Conservation (phyloP, 2,888 invertebrate species). For the Tetheella fluctuosa region DNA sequence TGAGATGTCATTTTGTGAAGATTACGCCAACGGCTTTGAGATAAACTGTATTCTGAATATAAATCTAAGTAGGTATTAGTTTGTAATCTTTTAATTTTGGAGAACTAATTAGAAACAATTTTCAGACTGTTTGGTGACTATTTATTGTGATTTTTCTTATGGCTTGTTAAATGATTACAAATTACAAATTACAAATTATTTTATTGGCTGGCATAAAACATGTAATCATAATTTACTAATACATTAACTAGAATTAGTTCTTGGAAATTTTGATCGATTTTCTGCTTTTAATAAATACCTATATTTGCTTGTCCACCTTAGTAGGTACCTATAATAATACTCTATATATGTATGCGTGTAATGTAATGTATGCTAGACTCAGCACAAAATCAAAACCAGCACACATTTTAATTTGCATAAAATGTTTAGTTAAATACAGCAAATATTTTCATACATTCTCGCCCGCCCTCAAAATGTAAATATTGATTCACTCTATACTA, state of each 20-base stretch:
- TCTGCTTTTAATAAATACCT: too few species aligned
- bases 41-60: slow-evolving; percentile 27
- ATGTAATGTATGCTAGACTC: too few species aligned
- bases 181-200: too few species aligned
- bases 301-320: too few species aligned
- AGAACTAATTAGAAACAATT: background rate
- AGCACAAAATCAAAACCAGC: too few species aligned
- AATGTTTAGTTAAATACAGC: slow-evolving; percentile 21
- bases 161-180: too few species aligned
- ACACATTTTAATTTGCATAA: background rate
- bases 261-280: too few species aligned
- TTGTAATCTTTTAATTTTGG: background rate
- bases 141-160: background rate
- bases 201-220: too few species aligned
- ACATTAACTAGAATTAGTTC: too few species aligned
- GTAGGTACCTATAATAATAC: too few species aligned
- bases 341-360: too few species aligned
- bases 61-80: slow-evolving; percentile 11
- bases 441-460: slow-evolving; percentile 33
- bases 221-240: too few species aligned
- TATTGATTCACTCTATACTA: slow-evolving; percentile 36
- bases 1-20: slow-evolving; percentile 63
- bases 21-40: slow-evolving; percentile 38
- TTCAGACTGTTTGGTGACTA: background rate
- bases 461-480: slow-evolving; percentile 40